Percentiles rank a stretch among this genome's conserved stretches.
phyloP scores from a whole-genome alignment of 1,140 invertebrate genomes.

The Drosophila navojoa region DNA sequence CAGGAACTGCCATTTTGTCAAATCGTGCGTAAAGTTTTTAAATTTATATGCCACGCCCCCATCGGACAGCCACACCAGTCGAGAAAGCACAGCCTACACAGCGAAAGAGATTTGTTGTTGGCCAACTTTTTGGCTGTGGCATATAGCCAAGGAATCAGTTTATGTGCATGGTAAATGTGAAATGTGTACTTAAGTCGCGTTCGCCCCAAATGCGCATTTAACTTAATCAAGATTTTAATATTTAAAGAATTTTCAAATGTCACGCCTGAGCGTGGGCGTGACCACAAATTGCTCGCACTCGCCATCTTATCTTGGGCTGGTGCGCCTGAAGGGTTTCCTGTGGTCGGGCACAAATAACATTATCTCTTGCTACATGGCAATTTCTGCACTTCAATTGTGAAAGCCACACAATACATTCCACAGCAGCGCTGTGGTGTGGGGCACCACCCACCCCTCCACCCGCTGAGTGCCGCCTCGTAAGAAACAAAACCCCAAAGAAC shows the following conservation, averaged over 20 bases:
- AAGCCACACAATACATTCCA: slow-evolving; percentile 66
- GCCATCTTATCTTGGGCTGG: slow-evolving; percentile 27
- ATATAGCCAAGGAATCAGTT: slow-evolving; percentile 45
- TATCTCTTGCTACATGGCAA: slow-evolving; percentile 63
- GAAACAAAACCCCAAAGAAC: slow-evolving; percentile 4
- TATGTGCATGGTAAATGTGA: slow-evolving; percentile 57
- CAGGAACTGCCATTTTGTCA: slow-evolving; percentile 41
- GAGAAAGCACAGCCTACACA: not conserved
- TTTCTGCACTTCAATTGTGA: slow-evolving; percentile 73
- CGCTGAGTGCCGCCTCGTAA: not conserved
- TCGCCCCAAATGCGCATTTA: slow-evolving; percentile 76
- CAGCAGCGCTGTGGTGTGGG: not conserved
- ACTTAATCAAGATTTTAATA: slow-evolving; percentile 83
- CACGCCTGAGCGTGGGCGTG: slow-evolving; percentile 10
- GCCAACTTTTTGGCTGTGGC: slow-evolving; percentile 6
- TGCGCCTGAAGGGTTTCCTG: slow-evolving; percentile 50
- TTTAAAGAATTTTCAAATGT: slow-evolving; percentile 77
- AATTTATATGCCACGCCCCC: slow-evolving; percentile 35
- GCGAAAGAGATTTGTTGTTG: slow-evolving; percentile 62
- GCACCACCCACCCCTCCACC: not conserved
- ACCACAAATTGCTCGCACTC: slow-evolving; percentile 26
- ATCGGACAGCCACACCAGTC: not conserved
- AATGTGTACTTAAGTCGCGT: slow-evolving; percentile 60
- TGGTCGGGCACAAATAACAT: slow-evolving; percentile 65
- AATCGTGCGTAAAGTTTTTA: slow-evolving; percentile 71